Base-by-base conservation (phyloP, 2,888 invertebrate genomes). In the Pollenia griseotomentosa region DNA sequence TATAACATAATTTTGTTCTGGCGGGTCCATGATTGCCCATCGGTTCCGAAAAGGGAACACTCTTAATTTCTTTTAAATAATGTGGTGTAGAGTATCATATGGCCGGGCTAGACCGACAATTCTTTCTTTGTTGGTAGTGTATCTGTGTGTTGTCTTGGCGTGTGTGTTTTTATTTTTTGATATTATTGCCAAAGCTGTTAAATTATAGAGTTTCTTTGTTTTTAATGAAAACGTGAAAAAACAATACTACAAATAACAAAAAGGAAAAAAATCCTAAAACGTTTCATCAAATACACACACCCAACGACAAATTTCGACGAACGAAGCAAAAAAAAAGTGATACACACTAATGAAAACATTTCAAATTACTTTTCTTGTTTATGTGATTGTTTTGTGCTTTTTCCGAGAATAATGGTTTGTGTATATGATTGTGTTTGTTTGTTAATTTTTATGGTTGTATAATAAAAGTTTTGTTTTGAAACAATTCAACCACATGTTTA, bases 401-500 rank as follows among this genome's bases (percentile, higher is more conserved):
- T 33, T 6, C 5, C 33, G 6, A 33, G 6, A 33, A 33, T 33
- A 33, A 33, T 33, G 33, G 33, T 33, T 33, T 16, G 51, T 70
- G 40, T 63, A 55, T 57, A 6, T 11, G 23, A 23, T 23, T 23
- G 14, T 77, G 59, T 79, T 63, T 19, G n/a, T 40, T 23, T 40
- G 57, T 80, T 80, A 53, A 61, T 61, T 81, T 68, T 79, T 61
- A 63, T 83, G 78, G 48, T 74, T 74, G 68, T 66, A 78, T 63
- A 87, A 81, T 74, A 79, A 83, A 83, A 83, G 70, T 78, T 79
- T 84, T 55, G 65, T 84, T 87, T 65, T 51, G 48, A 61, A 86
- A 86, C 79, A 86, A 82, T 70, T 42, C 77, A 68, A 81, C 83
- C 87, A 74, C 87, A 87, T 81, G 81, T 84, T 61, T 74, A 73